Evolutionary conservation across 2,797 vertebrate genomes (phyloP).

Genomic region (Anguilla obscura): DNA sequence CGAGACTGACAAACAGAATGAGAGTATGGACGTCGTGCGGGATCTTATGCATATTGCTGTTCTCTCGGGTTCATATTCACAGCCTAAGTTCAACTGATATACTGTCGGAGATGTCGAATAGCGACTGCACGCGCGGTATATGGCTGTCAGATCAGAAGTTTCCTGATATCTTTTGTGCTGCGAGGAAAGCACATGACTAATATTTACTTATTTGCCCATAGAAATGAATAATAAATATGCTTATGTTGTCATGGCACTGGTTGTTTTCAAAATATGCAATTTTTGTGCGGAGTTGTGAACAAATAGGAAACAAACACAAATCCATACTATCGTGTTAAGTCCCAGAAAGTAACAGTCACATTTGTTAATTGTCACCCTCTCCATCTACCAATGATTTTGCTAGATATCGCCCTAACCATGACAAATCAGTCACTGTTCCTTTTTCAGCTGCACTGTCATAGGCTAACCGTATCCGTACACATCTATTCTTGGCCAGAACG

Average conservation of each 20-base stretch:
- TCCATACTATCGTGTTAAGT: not conserved
- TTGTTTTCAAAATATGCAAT: not conserved
- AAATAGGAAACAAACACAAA: not conserved
- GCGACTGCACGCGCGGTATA: not conserved
- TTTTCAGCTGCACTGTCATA: constrained; percentile 49
- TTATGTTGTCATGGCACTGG: not conserved
- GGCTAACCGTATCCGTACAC: constrained; percentile 69
- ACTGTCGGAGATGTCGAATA: not conserved
- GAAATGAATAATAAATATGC: not conserved
- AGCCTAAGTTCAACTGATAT: not conserved
- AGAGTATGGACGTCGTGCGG: no score
- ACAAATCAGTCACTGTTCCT: constrained; percentile 33
- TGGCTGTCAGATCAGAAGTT: not conserved
- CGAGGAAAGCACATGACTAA: not conserved
- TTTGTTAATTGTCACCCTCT: not conserved
- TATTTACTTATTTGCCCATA: not conserved
- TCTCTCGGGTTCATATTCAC: not conserved
- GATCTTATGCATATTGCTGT: no score
- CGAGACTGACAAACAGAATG: not conserved
- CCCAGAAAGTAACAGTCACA: not conserved
- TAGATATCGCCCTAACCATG: constrained; percentile 1
- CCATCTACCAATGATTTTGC: constrained; percentile 1
- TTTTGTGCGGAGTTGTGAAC: not conserved
- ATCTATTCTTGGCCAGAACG: constrained; percentile 70
- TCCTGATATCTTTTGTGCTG: not conserved